These are phyloP conservation scores for Phenganax marumi DNA, from an alignment of 92 coral and sea anemone genomes.

Conservation along the genomic window DNA sequence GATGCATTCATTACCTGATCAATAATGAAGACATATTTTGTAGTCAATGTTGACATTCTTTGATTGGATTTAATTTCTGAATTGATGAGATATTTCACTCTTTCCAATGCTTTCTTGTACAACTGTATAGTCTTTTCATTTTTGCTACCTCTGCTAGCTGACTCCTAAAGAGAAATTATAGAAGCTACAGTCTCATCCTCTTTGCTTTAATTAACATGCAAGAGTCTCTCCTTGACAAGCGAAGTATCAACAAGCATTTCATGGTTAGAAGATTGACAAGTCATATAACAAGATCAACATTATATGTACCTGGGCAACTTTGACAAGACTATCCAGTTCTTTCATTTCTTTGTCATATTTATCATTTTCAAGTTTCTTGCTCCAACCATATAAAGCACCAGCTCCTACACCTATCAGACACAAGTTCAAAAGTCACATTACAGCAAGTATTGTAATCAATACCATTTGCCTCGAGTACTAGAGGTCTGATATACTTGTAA, in stretches of 20 bases:
- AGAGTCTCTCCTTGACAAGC: too few relatives aligned
- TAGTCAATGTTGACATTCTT: slow-evolving; percentile 35
- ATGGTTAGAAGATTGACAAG: not conserved
- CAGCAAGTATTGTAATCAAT: not conserved
- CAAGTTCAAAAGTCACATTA: not conserved
- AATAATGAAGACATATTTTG: slow-evolving; percentile 40
- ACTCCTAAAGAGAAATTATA: not conserved
- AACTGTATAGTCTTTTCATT: not conserved
- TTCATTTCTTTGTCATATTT: slow-evolving; percentile 32
- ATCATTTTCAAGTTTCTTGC: slow-evolving; percentile 31
- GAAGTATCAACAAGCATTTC: not conserved
- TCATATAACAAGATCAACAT: not conserved
- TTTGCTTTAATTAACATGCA: too few relatives aligned
- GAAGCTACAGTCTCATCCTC: too few relatives aligned
- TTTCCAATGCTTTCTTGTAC: slow-evolving; percentile 25
- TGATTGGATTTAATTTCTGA: slow-evolving; percentile 23
- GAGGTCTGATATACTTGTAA: too few relatives aligned
- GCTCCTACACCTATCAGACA: slow-evolving; percentile 16
- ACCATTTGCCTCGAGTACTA: too few relatives aligned
- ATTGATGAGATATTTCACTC: slow-evolving; percentile 24
- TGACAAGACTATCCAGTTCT: slow-evolving; percentile 20
- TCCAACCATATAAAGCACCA: slow-evolving; percentile 38
- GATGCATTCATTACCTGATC: slow-evolving; percentile 25
- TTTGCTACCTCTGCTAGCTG: not conserved
- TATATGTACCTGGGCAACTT: slow-evolving; percentile 22